Evolutionary conservation across 2,113 vertebrate species (phyloP).

Genomic region (Rhizomys pruinosus): DNA sequence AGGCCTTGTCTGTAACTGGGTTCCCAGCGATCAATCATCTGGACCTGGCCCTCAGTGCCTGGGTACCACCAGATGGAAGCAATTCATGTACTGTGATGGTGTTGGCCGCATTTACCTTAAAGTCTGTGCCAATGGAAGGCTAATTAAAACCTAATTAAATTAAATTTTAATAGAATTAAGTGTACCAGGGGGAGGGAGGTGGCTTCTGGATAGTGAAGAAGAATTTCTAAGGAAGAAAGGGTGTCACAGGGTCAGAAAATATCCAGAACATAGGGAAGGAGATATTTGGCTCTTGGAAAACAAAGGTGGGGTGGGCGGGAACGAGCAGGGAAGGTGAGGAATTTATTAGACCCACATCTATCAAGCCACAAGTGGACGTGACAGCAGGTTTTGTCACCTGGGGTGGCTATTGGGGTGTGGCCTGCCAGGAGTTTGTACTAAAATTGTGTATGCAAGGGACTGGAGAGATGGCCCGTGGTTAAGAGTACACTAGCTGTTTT

Average conservation of each 20-base stretch:
- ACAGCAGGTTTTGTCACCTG: background rate
- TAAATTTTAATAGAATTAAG: background rate
- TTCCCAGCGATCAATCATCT: background rate
- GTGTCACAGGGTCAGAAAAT: background rate
- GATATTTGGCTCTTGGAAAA: background rate
- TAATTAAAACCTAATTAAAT: constrained; percentile 7
- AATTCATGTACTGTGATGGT: background rate
- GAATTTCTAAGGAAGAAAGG: background rate
- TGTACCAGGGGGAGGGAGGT: background rate
- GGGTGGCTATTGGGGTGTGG: background rate
- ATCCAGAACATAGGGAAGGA: background rate
- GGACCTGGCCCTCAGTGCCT: background rate
- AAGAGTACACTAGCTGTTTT: too few relatives aligned
- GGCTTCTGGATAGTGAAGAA: constrained; percentile 1
- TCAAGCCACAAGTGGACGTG: background rate
- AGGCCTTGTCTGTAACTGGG: background rate
- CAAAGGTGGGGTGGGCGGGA: background rate
- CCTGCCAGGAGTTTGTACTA: background rate
- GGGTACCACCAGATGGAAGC: background rate
- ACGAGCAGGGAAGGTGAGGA: background rate
- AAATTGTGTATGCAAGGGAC: too few relatives aligned
- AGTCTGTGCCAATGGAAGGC: background rate
- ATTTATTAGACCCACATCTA: too few relatives aligned
- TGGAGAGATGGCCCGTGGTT: too few relatives aligned
- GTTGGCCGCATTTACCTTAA: background rate